Conservation (phyloP, 1,140 invertebrate genomes). For the Panonychus citri region DNA sequence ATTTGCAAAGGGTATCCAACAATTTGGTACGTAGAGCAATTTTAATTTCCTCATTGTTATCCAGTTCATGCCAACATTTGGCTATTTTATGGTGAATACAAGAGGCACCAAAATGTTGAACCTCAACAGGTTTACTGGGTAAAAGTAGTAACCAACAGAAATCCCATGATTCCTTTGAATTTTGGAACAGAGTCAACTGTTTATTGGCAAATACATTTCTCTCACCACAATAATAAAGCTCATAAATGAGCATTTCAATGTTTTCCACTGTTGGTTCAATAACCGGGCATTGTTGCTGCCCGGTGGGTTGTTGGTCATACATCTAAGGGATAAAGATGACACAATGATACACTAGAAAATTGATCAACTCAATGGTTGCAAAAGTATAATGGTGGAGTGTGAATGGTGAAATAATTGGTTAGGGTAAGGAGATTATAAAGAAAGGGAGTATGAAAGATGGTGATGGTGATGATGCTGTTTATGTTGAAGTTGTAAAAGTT, state of each 20-base stretch:
- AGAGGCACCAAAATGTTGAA: conserved; percentile 75
- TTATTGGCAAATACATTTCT: conserved; percentile 46
- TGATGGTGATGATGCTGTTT: no score
- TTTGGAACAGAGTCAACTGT: conserved; percentile 54
- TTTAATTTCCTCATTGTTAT: conserved; percentile 37
- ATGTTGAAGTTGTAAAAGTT: no score
- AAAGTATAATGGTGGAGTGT: no score
- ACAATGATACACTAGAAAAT: no score
- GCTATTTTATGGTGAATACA: conserved; percentile 64
- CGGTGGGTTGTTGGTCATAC: no score
- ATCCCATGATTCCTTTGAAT: conserved; percentile 58
- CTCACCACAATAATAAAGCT: conserved; percentile 26
- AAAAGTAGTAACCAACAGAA: conserved; percentile 65
- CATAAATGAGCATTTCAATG: conserved; percentile 17
- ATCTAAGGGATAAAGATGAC: no score
- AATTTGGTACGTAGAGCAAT: conserved; percentile 39
- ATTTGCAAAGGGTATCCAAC: conserved; percentile 44
- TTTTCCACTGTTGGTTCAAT: background rate
- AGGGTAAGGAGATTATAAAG: no score
- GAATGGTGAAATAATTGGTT: no score
- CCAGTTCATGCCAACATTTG: conserved; percentile 60
- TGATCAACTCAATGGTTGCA: no score
- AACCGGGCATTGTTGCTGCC: no score
- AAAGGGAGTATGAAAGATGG: no score
- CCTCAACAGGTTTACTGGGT: conserved; percentile 47